These are phyloP conservation scores for Cheilosia soror DNA, from an alignment of 2,888 invertebrate genomes.

Conservation along the genomic window DNA sequence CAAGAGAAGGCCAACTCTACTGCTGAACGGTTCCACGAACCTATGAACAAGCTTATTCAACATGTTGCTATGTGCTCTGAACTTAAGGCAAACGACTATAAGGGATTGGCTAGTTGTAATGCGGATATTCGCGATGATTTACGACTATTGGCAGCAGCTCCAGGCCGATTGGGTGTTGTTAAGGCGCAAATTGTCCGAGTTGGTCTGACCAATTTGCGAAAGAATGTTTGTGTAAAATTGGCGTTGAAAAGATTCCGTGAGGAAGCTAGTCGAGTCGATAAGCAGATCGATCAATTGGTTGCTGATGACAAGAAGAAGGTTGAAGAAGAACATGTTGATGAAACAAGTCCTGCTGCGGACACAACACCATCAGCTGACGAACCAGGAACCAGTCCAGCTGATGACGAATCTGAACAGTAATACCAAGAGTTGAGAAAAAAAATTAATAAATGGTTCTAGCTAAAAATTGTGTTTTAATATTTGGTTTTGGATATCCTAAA, in stretches of 20 bases:
- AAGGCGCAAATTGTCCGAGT: conserved; percentile 9
- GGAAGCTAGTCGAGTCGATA: neutral
- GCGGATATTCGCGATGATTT: conserved; percentile 9
- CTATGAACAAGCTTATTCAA: conserved; percentile 42
- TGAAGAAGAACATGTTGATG: neutral
- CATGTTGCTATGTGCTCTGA: conserved; percentile 22
- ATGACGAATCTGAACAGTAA: neutral
- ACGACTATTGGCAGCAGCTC: conserved; percentile 23
- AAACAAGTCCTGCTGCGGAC: neutral
- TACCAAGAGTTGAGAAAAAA: too few relatives aligned
- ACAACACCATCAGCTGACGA: neutral
- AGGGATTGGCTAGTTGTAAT: conserved; percentile 10
- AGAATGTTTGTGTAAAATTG: neutral
- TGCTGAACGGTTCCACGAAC: conserved; percentile 14
- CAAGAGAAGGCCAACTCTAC: conserved; percentile 47
- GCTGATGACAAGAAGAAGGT: conserved; percentile 27
- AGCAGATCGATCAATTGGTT: conserved; percentile 17
- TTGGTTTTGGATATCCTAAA: too few relatives aligned
- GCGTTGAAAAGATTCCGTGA: conserved; percentile 19
- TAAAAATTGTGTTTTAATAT: too few relatives aligned
- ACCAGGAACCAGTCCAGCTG: neutral
- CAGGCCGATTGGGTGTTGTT: conserved; percentile 12
- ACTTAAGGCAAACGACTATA: conserved; percentile 14
- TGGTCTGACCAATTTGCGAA: conserved; percentile 19
- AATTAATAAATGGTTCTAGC: too few relatives aligned